Evolutionary conservation across 2,797 vertebrate genomes (phyloP), one percentile per base, ranked within the genome.

Genomic region (Philypnodon macrostomus): DNA sequence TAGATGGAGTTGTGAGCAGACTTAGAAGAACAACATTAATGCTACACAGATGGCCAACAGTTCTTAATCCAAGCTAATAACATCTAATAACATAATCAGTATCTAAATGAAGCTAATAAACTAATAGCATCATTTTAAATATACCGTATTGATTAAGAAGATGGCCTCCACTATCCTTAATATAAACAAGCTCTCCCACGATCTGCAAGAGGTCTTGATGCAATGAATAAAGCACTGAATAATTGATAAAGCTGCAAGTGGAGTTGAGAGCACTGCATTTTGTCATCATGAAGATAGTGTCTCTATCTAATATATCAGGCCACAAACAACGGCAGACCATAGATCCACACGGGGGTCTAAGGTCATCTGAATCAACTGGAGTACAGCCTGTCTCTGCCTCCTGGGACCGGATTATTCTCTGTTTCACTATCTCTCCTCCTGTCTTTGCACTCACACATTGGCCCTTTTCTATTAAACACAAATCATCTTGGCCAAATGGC

Each of bases 301-400:
- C 2, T 12, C 19, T 32, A n/a, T n/a, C n/a, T n/a, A n/a, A n/a
- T n/a, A n/a, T n/a, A n/a, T n/a, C n/a, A n/a, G n/a, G n/a, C n/a
- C n/a, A n/a, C n/a, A n/a, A n/a, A n/a, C n/a, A n/a, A n/a, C n/a
- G n/a, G n/a, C n/a, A n/a, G n/a, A n/a, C n/a, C n/a, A n/a, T 32
- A 38, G 44, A 70, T 48, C 48, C 50, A 73, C 67, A 33, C 58
- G 50, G 10, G 32, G 73, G 80, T 80, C 79, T 83, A 70, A 80
- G 74, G 65, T 24, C 4, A 53, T 39, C 66, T 32, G 47, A 61
- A 77, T 73, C 73, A 79, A 77, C 67, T 73, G 67, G 67, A 73
- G 56, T 77, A 75, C 50, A 77, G 70, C 40, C 45, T 66, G 59
- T 53, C 52, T 75, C 59, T 48, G 50, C 73, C 77, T 76, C 71